These are phyloP conservation scores for Porphyrio hochstetteri DNA, from an alignment of 2,113 vertebrate species.

Conservation along the genomic window DNA sequence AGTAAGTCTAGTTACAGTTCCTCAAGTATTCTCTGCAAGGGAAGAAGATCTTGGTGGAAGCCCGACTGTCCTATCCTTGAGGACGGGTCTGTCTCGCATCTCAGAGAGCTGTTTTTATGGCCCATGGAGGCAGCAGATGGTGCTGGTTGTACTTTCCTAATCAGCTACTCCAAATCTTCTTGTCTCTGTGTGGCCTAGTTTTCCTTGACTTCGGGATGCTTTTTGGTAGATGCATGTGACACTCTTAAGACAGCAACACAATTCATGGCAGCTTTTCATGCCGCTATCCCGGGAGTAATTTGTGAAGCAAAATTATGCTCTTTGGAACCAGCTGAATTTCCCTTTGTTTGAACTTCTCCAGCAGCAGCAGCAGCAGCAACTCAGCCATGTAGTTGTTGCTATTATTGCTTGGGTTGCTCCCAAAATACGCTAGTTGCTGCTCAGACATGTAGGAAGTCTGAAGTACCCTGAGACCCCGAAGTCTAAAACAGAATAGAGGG, in stretches of 20 bases:
- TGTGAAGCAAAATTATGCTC: not conserved
- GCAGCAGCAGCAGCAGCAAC: not conserved
- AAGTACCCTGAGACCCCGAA: not conserved
- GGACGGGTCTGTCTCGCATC: not conserved
- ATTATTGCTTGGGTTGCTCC: not conserved
- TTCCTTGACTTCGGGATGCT: conserved; percentile 6
- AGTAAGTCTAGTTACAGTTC: not conserved
- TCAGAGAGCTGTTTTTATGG: not conserved
- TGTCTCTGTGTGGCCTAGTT: not conserved
- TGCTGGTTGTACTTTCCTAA: conserved; percentile 25
- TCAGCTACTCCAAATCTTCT: not conserved
- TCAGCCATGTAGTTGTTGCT: not conserved
- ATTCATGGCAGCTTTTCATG: conserved; percentile 3
- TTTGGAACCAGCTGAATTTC: conserved; percentile 1
- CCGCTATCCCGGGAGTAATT: not conserved
- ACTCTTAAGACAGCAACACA: not conserved
- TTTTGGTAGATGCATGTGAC: conserved; percentile 2
- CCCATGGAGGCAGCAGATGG: not conserved
- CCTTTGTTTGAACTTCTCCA: conserved; percentile 11
- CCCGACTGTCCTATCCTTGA: not conserved
- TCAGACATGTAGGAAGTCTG: not conserved
- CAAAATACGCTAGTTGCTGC: not conserved
- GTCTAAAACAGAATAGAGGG: not conserved
- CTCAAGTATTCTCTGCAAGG: not conserved
- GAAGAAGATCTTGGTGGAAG: not conserved